phyloP scores from a whole-genome alignment of 2,797 vertebrate genomes.

The Rhabdophis nuchalis region DNA sequence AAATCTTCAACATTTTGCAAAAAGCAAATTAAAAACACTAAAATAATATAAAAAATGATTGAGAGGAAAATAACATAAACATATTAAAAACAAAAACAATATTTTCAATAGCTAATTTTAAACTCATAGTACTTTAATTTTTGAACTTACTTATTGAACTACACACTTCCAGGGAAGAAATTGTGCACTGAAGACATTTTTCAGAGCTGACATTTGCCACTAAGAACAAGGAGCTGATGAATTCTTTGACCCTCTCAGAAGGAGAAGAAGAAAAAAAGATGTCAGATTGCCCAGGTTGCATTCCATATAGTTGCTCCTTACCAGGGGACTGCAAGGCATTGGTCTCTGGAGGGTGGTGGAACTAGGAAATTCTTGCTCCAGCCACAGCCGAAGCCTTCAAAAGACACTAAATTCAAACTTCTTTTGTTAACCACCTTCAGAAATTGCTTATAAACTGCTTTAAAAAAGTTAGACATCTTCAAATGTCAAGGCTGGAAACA shows the following conservation, averaged over 20 bases:
- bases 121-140: neutral
- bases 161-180: neutral
- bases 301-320: neutral
- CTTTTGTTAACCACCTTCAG: neutral
- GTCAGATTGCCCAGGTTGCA: neutral
- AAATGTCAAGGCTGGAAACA: neutral
- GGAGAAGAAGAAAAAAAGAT: too few species aligned
- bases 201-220: neutral
- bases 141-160: neutral
- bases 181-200: neutral
- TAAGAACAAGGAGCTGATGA: neutral
- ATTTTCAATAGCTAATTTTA: neutral
- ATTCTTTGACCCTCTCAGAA: neutral
- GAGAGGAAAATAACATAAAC: neutral
- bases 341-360: neutral
- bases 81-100: neutral
- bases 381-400: neutral
- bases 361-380: neutral
- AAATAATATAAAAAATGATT: slow-evolving; percentile 26
- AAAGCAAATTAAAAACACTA: slow-evolving; percentile 14
- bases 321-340: neutral
- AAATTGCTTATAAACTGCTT: neutral
- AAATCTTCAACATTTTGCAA: slow-evolving; percentile 22
- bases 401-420: neutral
- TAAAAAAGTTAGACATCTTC: neutral